A percentile compares a stretch with the other conserved stretches of the same genome.
Evolutionary conservation across 2,888 invertebrate genomes (phyloP).

Genomic region (Drosophila mimetica): DNA sequence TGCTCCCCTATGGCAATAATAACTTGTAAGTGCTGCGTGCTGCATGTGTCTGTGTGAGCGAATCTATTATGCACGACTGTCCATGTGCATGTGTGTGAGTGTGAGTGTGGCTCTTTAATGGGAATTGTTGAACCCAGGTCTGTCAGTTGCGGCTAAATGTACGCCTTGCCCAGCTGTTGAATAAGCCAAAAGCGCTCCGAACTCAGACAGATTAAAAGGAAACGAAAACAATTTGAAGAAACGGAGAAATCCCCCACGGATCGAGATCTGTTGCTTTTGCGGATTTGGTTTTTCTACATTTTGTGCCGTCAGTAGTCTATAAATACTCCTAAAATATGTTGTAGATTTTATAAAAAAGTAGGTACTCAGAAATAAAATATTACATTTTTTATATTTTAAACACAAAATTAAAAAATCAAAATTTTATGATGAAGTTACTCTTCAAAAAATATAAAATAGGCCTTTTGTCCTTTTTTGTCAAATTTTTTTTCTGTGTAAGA

Average conservation of each 20-base stretch:
- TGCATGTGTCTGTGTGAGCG: conserved; percentile 1
- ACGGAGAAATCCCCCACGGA: neutral
- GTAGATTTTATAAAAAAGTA: too few species aligned
- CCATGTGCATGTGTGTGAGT: neutral
- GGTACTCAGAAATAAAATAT: too few species aligned
- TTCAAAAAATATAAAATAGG: too few species aligned
- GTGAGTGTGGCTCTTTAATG: conserved; percentile 9
- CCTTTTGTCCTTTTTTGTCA: too few species aligned
- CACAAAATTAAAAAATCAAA: too few species aligned
- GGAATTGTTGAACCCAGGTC: conserved; percentile 6
- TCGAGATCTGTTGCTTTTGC: neutral
- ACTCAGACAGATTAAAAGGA: conserved; percentile 17
- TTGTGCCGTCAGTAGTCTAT: too few species aligned
- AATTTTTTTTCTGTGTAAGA: too few species aligned
- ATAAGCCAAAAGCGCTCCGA: conserved; percentile 12
- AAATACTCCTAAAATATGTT: too few species aligned
- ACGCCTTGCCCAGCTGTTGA: conserved; percentile 16
- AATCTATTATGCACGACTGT: conserved; percentile 21
- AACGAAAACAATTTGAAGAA: neutral
- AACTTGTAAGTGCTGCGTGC: conserved; percentile 24
- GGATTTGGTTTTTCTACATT: too few species aligned
- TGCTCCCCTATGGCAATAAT: conserved; percentile 22
- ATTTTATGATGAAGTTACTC: too few species aligned
- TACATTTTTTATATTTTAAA: too few species aligned
- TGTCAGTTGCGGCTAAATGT: conserved; percentile 5